A percentile compares a stretch with the other conserved stretches of the same genome.
These are phyloP conservation scores for Copsychus sechellarum DNA, from an alignment of 2,113 vertebrate species.

Conservation along the genomic window DNA sequence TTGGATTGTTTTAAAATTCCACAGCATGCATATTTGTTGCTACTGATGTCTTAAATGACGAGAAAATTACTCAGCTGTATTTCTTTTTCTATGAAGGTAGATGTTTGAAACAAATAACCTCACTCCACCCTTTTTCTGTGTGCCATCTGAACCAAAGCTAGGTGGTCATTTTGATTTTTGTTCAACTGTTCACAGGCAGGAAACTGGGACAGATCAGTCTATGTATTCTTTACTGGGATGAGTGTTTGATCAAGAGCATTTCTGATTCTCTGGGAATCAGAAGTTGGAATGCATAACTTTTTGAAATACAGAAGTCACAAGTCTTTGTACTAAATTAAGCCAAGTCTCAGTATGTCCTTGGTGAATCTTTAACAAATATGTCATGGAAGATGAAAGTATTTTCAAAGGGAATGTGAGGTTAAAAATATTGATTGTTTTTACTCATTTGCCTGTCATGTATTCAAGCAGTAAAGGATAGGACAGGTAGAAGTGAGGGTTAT, in stretches of 20 bases:
- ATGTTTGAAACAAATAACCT: neutral
- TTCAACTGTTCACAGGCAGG: neutral
- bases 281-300: neutral
- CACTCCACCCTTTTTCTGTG: neutral
- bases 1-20: neutral
- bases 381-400: neutral
- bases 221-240: neutral
- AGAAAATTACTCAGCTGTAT: slow-evolving; percentile 15
- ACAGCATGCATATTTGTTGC: neutral
- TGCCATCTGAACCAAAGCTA: neutral
- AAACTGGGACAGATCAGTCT: neutral
- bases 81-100: neutral
- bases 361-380: neutral
- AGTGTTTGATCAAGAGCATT: neutral
- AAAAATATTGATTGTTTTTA: neutral
- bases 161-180: neutral
- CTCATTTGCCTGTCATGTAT: neutral
- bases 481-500: neutral
- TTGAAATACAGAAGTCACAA: neutral
- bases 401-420: neutral
- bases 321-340: neutral
- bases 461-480: neutral
- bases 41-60: neutral
- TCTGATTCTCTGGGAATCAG: neutral
- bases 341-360: neutral